Base-by-base conservation (phyloP, 2,797 vertebrate genomes). In the Loris lydekkerianus region DNA sequence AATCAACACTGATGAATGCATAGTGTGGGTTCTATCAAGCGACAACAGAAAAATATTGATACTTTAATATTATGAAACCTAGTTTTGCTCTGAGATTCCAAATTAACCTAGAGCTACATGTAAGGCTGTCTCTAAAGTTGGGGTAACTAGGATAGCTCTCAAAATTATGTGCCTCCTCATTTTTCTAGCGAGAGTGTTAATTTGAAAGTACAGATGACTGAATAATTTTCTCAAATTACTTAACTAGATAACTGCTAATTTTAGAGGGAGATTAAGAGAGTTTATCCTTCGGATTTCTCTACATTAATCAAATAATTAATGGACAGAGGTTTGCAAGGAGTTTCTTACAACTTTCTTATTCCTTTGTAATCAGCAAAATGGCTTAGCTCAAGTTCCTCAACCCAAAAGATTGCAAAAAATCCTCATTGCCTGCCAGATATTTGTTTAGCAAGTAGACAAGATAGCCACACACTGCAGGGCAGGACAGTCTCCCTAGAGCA, bases 161-260 rank as follows among this genome's bases (percentile, higher is more conserved):
- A 70, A 86, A 58, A 31, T 34, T 53, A 60, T 49, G 76, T 58
- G 17, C 25, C 49, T 40, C 63, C 5, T 83, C 14, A 7, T 4
- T 65, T 82, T 84, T 76, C 29, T 53, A 60, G 73, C 81, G 25
- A 67, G 43, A 86, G 18, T 40, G 83, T 92, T 89, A 89, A 72
- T 15, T 86, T 72, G 43, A 77, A 80, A n/a, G 5, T 86, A 73
- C 49, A 10, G 4, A 40, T 29, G 13, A 49, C 7, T 65, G 58
- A 78, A 2, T 88, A 61, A 37, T 92, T 94, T 89, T 69, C 5
- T 46, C 11, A 53, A 83, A 53, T 63, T 61, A 63, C 76, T 90
- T 76, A 95, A 34, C 2, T 25, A 94, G 65, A 17, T 46, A 77
- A 56, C 77, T 76, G 11, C 86, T 95, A 18, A 60, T 81, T 89